phyloP scores from a whole-genome alignment of 2,888 invertebrate species.

The Venusia cambrica region DNA sequence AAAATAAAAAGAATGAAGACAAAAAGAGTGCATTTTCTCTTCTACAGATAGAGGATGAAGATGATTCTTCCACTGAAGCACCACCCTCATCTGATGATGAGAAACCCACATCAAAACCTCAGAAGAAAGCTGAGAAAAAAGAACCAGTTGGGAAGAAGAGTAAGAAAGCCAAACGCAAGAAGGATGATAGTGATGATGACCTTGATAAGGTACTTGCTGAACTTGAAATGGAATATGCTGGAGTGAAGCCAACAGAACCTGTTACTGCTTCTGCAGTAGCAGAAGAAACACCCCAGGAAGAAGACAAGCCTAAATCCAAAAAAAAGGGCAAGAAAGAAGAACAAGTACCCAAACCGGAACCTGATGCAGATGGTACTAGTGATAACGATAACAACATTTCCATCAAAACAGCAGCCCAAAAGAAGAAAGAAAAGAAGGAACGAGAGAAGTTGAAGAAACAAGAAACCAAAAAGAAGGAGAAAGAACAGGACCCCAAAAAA shows the following conservation, averaged over 20 bases:
- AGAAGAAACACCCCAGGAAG: slow-evolving; percentile 60
- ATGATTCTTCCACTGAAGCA: slow-evolving; percentile 66
- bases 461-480: slow-evolving; percentile 83
- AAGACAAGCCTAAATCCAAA: slow-evolving; percentile 64
- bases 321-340: slow-evolving; percentile 68
- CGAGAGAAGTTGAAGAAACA: slow-evolving; percentile 88
- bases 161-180: slow-evolving; percentile 87
- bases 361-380: slow-evolving; percentile 64
- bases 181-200: slow-evolving; percentile 89
- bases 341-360: slow-evolving; percentile 43
- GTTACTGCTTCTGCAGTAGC: slow-evolving; percentile 51
- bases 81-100: slow-evolving; percentile 73
- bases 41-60: slow-evolving; percentile 84
- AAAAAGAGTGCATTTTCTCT: slow-evolving; percentile 85
- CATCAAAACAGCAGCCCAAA: slow-evolving; percentile 91
- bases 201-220: slow-evolving; percentile 92
- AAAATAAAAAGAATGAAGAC: slow-evolving; percentile 60
- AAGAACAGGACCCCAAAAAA: slow-evolving; percentile 56
- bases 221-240: slow-evolving; percentile 87
- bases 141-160: slow-evolving; percentile 84
- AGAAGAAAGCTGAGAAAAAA: slow-evolving; percentile 62
- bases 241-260: slow-evolving; percentile 10
- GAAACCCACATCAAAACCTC: slow-evolving; percentile 53
- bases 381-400: slow-evolving; percentile 82
- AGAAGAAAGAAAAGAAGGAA: slow-evolving; percentile 94